Percentiles rank a stretch among this genome's conserved stretches.
Evolutionary conservation across 2,888 invertebrate species (phyloP).

Genomic region (Drosophila yooni): DNA sequence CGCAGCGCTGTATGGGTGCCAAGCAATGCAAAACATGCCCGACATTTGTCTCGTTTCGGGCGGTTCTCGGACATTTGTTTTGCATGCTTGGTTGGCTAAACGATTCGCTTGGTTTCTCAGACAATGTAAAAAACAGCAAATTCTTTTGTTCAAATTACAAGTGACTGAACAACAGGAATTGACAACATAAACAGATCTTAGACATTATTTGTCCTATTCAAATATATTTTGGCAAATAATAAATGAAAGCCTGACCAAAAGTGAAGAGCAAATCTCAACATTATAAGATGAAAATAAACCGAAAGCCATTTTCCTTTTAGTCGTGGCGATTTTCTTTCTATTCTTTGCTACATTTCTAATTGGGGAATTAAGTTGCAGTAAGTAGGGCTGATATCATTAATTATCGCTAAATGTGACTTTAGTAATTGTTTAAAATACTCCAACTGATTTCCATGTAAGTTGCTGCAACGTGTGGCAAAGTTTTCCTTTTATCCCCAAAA

Average conservation of each 20-base stretch:
- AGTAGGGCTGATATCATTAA: neutral
- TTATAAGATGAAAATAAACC: no score
- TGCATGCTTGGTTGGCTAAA: constrained; percentile 45
- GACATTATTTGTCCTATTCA: constrained; percentile 1
- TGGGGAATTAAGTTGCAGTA: neutral
- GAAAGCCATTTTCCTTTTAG: no score
- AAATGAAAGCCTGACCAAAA: no score
- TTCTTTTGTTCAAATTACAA: constrained; percentile 33
- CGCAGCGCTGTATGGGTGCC: constrained; percentile 42
- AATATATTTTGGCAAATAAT: neutral
- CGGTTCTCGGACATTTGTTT: constrained; percentile 41
- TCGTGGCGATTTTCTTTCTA: neutral
- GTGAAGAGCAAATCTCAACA: no score
- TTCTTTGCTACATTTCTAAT: neutral
- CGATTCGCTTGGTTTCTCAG: constrained; percentile 37
- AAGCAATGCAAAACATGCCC: constrained; percentile 36
- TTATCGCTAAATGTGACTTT: neutral
- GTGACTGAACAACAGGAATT: constrained; percentile 2
- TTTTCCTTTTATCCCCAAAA: neutral
- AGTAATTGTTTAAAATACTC: neutral
- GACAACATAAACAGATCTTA: neutral
- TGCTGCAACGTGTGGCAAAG: neutral
- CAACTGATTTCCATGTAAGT: neutral
- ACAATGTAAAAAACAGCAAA: constrained; percentile 34
- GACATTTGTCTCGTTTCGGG: constrained; percentile 32